Percentiles rank a stretch among this genome's conserved stretches.
Evolutionary conservation across 2,113 vertebrate genomes (phyloP).

Genomic region (Mus spicilegus): DNA sequence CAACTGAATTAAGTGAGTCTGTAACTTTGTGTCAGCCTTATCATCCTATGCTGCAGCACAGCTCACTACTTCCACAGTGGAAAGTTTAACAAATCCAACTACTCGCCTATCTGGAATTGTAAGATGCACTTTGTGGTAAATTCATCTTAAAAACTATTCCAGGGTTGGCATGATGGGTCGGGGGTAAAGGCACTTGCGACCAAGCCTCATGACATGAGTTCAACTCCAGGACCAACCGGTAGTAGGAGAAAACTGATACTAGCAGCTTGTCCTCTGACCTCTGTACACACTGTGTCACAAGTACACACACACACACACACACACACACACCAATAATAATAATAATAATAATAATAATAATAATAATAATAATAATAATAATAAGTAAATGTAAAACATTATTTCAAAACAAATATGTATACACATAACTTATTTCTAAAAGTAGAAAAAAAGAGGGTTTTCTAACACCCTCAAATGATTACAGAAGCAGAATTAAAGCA

Average conservation of each 20-base stretch:
- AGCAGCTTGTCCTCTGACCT: background rate
- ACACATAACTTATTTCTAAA: background rate
- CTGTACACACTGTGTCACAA: background rate
- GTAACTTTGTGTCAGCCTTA: too few species aligned
- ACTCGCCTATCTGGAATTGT: background rate
- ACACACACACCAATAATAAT: background rate
- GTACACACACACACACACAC: background rate
- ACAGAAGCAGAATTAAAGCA: background rate
- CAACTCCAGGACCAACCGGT: background rate
- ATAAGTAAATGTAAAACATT: background rate
- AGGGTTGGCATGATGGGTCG: background rate
- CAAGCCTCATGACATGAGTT: background rate
- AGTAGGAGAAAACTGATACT: background rate
- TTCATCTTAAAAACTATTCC: background rate
- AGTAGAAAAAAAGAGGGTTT: background rate
- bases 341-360: background rate
- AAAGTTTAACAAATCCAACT: background rate
- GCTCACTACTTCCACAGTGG: background rate
- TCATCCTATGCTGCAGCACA: background rate
- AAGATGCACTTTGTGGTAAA: background rate
- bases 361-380: background rate
- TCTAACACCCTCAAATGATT: background rate
- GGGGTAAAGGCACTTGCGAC: too few species aligned
- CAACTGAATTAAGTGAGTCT: background rate
- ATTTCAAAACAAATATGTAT: background rate